Base-by-base conservation (phyloP, 2,888 invertebrate species). In the Hypomecis atomaria region DNA sequence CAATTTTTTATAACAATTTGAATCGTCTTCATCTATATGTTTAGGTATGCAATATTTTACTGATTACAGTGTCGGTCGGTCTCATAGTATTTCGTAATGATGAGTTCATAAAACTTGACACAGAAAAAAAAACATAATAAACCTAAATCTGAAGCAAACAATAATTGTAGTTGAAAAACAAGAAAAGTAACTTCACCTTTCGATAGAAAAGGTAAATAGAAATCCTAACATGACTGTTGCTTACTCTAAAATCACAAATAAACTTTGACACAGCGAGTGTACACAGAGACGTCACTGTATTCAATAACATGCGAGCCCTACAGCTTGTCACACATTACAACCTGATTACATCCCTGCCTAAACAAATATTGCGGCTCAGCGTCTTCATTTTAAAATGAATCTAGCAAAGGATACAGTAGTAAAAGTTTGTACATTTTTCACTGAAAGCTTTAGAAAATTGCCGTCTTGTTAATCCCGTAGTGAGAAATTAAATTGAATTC, bases 331-430 rank as follows among this genome's bases (percentile, higher is more conserved):
- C 62, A 65, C 65, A 62, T 65, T 65, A 67, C 62, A 67, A 69
- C 52, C 55, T 66, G 65, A 69, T 69, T 69, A 67, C 56, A 65
- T 43, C 56, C 49, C 70, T 59, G 70, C 80, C 81, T 81, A 76
- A 81, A 73, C 71, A 78, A 81, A 81, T 70, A 81, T 57, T 47
- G 70, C 62, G 62, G 70, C 75, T 78, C 40, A 45, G 61, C 58
- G 78, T 84, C 85, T 86, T 85, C 85, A 85, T 87, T 90, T 87
- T 88, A 86, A 86, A 88, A 83, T 76, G 78, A 72, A 75, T 76
- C 71, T 71, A 8, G 6, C 38, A 9, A 5, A 6, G 40, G 37
- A 72, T 67, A 73, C 56, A 65, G 60, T 64, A 42, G 6, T 45
- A n/a, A 2, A 58, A 38, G 52, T 63, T 8, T n/a, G 38, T 5